Evolutionary conservation across 2,797 vertebrate species (phyloP), one percentile per base, ranked within the genome.

Genomic region (Crax fasciolata): DNA sequence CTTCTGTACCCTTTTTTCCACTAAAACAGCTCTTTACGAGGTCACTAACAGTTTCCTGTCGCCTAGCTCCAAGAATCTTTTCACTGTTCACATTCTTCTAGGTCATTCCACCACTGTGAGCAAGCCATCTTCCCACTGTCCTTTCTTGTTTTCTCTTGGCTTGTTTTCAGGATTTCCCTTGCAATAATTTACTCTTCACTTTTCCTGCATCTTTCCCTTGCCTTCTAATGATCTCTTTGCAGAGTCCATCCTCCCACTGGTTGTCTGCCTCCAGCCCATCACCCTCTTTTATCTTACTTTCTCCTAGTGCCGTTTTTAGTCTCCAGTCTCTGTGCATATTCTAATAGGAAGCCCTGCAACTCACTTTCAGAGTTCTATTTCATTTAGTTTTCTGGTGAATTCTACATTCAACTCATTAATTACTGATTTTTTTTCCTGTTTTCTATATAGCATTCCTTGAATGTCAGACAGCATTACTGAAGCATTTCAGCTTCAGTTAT

Each of bases 81-180:
- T 57, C 81, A 89, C 12, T n/a, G 58, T 84, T 95, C 68, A 65
- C 89, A 90, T 85, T 96, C 89, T 95, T 95, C 75, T 93, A 71
- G 61, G 90, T 92, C 93, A 93, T 93, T 89, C 84, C 82, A 84
- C 72, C 63, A 46, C 55, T 93, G 84, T 49, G 43, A 95, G 62
- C 39, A 79, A 88, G 57, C 19, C 13, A 13, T 92, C 61, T 89
- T 79, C 46, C 72, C 13, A 2, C 41, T 79, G 63, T 79, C 57
- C 25, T 71, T 92, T 83, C 87, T 61, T 81, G 43, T 68, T 35
- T 88, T 76, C n/a, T 44, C 59, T 85, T 89, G 89, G 78, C 86
- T 83, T 74, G 7, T 80, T 94, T 41, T 79, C 85, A 93, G 48
- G n/a, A 27, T 90, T 81, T 90, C 46, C 67, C 58, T 73, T 54